phyloP scores from a whole-genome alignment of 2,797 vertebrate species.

The Trachops cirrhosus region DNA sequence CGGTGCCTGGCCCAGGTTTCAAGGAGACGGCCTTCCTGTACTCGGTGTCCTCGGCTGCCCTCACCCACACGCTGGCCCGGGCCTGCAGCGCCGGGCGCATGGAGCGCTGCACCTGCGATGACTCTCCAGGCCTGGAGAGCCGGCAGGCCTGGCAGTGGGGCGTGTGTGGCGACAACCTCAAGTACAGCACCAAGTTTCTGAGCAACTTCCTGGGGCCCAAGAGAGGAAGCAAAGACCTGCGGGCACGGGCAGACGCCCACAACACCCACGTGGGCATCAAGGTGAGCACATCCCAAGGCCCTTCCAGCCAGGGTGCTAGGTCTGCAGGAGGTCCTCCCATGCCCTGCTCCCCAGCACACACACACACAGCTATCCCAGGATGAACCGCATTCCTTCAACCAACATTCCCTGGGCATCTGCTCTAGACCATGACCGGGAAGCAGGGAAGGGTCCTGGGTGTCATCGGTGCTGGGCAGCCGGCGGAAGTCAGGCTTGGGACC shows the following conservation, averaged over 20 bases:
- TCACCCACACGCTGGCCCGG: constrained; percentile 95
- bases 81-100: constrained; percentile 97
- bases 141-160: constrained; percentile 99
- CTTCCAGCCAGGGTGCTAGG: neutral
- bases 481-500: neutral
- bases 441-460: neutral
- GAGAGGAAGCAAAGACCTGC: constrained; percentile 94
- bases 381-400: neutral
- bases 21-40: constrained; percentile 98
- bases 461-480: fast-evolving
- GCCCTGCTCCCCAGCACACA: neutral
- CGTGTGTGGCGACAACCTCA: constrained; percentile 97
- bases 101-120: constrained; percentile 98
- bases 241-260: constrained; percentile 94
- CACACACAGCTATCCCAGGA: fast-evolving
- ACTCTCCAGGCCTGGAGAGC: constrained; percentile 95
- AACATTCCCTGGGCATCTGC: neutral
- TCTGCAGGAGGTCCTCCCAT: neutral
- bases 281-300: constrained; percentile 83
- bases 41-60: constrained; percentile 92
- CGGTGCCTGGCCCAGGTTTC: constrained; percentile 86
- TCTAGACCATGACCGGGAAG: neutral
- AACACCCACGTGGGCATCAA: constrained; percentile 96
- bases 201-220: constrained; percentile 96
- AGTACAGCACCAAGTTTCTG: constrained; percentile 97